Evolutionary conservation across 2,888 invertebrate species (phyloP).

Genomic region (Sinohyriopsis cumingii): DNA sequence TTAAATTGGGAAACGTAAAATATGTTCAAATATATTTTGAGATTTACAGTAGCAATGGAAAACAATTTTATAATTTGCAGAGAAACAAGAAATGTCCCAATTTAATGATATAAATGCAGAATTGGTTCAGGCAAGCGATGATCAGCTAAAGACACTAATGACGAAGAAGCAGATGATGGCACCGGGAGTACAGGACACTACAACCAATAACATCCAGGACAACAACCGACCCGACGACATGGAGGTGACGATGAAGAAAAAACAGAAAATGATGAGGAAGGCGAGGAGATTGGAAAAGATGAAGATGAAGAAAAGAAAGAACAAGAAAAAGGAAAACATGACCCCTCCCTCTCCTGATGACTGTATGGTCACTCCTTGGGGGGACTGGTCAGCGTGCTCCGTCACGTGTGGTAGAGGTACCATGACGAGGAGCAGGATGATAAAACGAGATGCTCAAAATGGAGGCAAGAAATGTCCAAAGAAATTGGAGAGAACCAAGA

Average conservation of each 20-base stretch:
- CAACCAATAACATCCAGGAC: conserved; percentile 12
- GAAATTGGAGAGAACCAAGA: conserved; percentile 56
- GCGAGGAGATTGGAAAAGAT: conserved; percentile 29
- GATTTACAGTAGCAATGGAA: too few species aligned
- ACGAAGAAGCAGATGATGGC: conserved; percentile 34
- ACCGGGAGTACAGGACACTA: conserved; percentile 5
- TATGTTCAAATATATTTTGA: too few species aligned
- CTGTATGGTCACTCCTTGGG: conserved; percentile 66
- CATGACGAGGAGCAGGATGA: conserved; percentile 53
- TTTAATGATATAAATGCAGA: conserved; percentile 18
- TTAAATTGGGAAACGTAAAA: too few species aligned
- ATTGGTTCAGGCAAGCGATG: conserved; percentile 23
- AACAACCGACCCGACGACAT: conserved; percentile 8
- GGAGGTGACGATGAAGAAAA: conserved; percentile 24
- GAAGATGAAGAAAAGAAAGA: conserved; percentile 25
- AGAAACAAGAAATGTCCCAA: background rate
- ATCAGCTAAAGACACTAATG: conserved; percentile 33
- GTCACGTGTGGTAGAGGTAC: conserved; percentile 60
- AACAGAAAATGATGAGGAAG: conserved; percentile 32
- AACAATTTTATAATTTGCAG: background rate
- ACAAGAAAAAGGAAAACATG: conserved; percentile 12
- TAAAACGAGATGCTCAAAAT: conserved; percentile 58
- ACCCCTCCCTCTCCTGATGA: conserved; percentile 40
- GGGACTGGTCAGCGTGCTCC: conserved; percentile 65
- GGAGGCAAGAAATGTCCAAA: conserved; percentile 66